phyloP scores from a whole-genome alignment of 64 coral and sea anemone species.

The Actinia equina region DNA sequence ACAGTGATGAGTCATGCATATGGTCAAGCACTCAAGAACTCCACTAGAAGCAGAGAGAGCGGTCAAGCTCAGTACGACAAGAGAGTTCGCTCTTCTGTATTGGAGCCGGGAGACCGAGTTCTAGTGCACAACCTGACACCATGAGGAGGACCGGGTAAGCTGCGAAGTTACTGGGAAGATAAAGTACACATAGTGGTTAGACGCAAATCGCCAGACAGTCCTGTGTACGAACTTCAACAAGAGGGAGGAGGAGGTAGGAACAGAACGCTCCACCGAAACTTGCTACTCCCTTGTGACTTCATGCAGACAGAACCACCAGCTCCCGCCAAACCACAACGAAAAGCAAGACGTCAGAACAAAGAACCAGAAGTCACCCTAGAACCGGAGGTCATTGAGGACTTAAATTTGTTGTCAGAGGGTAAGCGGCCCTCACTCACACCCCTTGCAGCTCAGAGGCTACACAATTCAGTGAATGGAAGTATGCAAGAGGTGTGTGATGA shows the following conservation, averaged over 20 bases:
- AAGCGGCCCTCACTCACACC: too few species aligned
- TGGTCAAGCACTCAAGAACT: not conserved
- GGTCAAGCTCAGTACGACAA: constrained; percentile 1
- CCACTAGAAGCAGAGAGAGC: not conserved
- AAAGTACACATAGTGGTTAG: constrained; percentile 18
- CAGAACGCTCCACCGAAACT: constrained; percentile 29
- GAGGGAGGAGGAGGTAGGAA: constrained; percentile 18
- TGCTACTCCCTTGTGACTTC: constrained; percentile 26
- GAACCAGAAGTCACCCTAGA: too few species aligned
- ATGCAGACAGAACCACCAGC: not conserved
- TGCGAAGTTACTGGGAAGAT: constrained; percentile 28
- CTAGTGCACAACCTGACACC: constrained; percentile 25
- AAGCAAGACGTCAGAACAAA: too few species aligned
- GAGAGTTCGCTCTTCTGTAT: not conserved
- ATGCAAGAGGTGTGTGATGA: too few species aligned
- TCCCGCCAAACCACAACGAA: too few species aligned
- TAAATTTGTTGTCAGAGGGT: too few species aligned
- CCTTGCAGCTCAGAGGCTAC: too few species aligned
- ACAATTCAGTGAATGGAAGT: too few species aligned
- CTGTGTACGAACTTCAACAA: constrained; percentile 30
- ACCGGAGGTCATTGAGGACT: too few species aligned
- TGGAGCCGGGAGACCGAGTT: not conserved
- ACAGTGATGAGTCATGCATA: constrained; percentile 5
- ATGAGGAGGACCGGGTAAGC: constrained; percentile 26
- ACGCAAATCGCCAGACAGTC: constrained; percentile 9